phyloP scores from a whole-genome alignment of 2,888 invertebrate genomes.

The Conus canariensis region DNA sequence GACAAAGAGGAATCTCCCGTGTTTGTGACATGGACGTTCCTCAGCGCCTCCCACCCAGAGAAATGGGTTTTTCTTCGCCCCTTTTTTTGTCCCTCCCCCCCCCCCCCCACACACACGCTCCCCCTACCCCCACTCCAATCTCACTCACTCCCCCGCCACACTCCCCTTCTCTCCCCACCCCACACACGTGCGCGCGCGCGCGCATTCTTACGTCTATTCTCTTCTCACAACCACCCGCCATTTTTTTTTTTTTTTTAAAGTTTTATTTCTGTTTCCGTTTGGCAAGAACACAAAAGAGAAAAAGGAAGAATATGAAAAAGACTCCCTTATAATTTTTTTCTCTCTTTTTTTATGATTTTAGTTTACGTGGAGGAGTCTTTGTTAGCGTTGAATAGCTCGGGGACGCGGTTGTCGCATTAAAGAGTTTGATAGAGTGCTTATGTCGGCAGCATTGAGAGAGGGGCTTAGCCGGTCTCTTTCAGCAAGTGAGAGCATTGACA shows the following conservation, averaged over 20 bases:
- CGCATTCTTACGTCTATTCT: not conserved
- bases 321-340: not conserved
- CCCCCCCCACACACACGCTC: no score
- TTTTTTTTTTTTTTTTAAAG: no score
- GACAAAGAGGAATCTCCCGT: no score
- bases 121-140: no score
- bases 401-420: slow-evolving; percentile 2
- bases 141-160: no score
- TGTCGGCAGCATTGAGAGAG: not conserved
- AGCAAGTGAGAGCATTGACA: not conserved
- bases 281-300: not conserved
- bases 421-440: not conserved
- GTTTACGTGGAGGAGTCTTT: not conserved
- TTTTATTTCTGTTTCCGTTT: not conserved
- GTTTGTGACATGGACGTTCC: no score
- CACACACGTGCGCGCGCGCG: no score
- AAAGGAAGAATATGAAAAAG: no score
- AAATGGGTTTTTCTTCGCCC: no score
- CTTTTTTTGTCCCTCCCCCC: no score
- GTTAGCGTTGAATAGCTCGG: not conserved
- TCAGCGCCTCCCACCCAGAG: no score
- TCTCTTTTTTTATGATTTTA: not conserved
- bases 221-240: not conserved
- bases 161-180: no score
- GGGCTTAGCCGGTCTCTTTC: not conserved